Evolutionary conservation across 2,113 vertebrate genomes (phyloP).

Genomic region (Amphiprion ocellaris): DNA sequence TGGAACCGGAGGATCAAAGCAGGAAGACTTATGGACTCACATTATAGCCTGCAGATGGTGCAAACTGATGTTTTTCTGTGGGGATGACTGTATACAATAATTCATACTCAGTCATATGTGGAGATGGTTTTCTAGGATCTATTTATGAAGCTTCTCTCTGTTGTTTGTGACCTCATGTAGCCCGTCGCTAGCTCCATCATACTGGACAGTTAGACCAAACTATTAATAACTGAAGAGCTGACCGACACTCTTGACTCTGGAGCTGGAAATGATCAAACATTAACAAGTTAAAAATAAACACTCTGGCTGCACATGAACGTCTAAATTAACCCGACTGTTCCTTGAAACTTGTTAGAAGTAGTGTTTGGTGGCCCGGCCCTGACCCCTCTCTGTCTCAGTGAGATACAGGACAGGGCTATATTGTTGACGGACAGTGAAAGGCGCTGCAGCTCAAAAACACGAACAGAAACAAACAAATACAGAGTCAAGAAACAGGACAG

Average conservation of each 20-base stretch:
- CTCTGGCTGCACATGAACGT: constrained; percentile 15
- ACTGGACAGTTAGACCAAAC: constrained; percentile 28
- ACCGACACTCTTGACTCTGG: constrained; percentile 34
- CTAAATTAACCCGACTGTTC: constrained; percentile 10
- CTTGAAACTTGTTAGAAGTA: constrained; percentile 22
- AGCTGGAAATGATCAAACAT: constrained; percentile 23
- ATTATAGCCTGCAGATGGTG: constrained; percentile 64
- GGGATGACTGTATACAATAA: constrained; percentile 47
- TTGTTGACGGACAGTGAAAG: constrained; percentile 36
- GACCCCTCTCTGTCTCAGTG: constrained; percentile 60
- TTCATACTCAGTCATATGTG: constrained; percentile 35
- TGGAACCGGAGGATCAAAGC: constrained; percentile 60
- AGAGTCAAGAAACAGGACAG: constrained; percentile 8
- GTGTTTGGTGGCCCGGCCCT: constrained; percentile 47
- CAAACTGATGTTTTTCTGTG: constrained; percentile 60
- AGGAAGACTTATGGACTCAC: constrained; percentile 41
- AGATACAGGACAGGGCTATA: constrained; percentile 28
- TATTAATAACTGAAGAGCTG: constrained; percentile 28
- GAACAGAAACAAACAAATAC: background rate
- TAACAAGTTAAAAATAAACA: constrained; percentile 47
- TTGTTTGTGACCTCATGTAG: constrained; percentile 15
- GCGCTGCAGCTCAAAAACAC: constrained; percentile 9
- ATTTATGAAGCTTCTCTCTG: constrained; percentile 21
- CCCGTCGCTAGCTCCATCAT: background rate
- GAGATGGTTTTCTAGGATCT: constrained; percentile 19